Conservation (phyloP, 2,888 invertebrate genomes). For the Ophonus ardosiacus region DNA sequence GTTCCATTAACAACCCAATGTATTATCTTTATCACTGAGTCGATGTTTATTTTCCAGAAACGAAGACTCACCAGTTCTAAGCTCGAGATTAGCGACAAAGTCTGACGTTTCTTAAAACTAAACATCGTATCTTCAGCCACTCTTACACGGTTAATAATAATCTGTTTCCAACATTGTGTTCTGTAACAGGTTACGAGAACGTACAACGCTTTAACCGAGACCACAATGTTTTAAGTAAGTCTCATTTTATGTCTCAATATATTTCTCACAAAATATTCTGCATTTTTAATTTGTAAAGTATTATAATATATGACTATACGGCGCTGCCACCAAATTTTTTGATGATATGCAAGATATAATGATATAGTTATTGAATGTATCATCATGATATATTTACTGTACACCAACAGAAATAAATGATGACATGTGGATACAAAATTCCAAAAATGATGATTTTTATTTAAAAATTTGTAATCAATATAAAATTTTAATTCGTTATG, state of each 20-base stretch:
- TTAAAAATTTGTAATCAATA: too few relatives aligned
- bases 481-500: too few relatives aligned
- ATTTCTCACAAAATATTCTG: neutral
- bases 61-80: constrained; percentile 6
- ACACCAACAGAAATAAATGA: too few relatives aligned
- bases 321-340: too few relatives aligned
- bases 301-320: too few relatives aligned
- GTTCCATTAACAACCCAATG: neutral
- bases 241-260: neutral
- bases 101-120: constrained; percentile 59
- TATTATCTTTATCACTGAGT: neutral
- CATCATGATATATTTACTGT: too few relatives aligned
- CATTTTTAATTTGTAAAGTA: neutral
- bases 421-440: too few relatives aligned
- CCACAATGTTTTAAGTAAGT: constrained; percentile 43
- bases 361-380: too few relatives aligned
- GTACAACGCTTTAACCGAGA: constrained; percentile 4
- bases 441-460: too few relatives aligned
- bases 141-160: neutral
- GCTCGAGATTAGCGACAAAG: constrained; percentile 32
- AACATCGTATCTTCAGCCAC: constrained; percentile 26
- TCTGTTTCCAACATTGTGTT: constrained; percentile 15
- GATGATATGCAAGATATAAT: too few relatives aligned
- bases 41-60: constrained; percentile 61
- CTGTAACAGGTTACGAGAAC: constrained; percentile 34